phyloP scores from a whole-genome alignment of 2,113 vertebrate genomes.

The Heliornis fulica region DNA sequence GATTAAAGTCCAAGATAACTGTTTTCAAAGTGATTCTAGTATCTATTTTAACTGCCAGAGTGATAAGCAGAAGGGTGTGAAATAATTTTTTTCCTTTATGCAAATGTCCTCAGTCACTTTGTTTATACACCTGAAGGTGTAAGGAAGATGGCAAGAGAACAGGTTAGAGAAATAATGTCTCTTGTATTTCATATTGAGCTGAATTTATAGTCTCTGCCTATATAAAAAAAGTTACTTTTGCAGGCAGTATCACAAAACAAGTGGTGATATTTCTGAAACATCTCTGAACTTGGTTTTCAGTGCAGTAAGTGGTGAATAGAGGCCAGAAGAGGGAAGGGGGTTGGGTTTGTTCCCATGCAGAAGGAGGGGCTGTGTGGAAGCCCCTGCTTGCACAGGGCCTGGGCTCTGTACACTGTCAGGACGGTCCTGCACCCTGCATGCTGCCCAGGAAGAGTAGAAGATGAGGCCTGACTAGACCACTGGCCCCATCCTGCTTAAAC shows the following conservation, averaged over 20 bases:
- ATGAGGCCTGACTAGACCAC: too few species aligned
- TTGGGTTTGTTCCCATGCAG: neutral
- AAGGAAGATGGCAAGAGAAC: neutral
- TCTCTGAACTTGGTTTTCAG: neutral
- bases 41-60: neutral
- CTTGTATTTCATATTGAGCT: neutral
- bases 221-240: neutral
- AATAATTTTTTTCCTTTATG: neutral
- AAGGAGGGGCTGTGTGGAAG: neutral
- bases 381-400: neutral
- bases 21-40: neutral
- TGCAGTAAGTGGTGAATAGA: neutral
- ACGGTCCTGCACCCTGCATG: neutral
- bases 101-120: neutral
- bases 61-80: neutral
- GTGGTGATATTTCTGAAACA: neutral
- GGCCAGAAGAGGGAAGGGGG: neutral
- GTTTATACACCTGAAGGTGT: neutral
- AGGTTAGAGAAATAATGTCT: neutral
- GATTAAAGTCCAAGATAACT: neutral
- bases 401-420: neutral
- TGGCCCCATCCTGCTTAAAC: neutral
- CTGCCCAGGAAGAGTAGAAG: too few species aligned
- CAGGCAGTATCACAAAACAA: neutral
- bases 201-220: neutral